phyloP scores from a whole-genome alignment of 1,140 invertebrate genomes.

The Aradophagus sp. region DNA sequence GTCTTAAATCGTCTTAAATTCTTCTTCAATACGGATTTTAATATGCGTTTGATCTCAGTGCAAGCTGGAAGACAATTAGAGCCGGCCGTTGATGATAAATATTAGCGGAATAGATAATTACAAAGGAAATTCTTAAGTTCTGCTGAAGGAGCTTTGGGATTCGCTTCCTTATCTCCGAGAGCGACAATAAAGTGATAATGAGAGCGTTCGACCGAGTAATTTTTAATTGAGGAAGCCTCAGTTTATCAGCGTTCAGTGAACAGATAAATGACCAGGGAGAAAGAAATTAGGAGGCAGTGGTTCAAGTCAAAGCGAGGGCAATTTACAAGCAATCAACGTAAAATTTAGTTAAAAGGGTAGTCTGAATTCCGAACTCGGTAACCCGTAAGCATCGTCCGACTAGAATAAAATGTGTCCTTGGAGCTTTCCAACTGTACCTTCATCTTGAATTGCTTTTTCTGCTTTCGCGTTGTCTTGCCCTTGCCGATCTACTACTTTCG shows the following conservation, averaged over 20 bases:
- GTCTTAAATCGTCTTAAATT: too few species aligned
- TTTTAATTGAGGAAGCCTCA: constrained; percentile 45
- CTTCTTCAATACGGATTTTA: too few species aligned
- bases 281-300: constrained; percentile 14
- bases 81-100: constrained; percentile 10
- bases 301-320: constrained; percentile 60
- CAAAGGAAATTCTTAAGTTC: constrained; percentile 32
- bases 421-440: too few species aligned
- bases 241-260: constrained; percentile 47
- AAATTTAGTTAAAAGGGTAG: constrained; percentile 64
- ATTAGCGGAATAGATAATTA: constrained; percentile 23
- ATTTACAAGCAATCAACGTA: constrained; percentile 69
- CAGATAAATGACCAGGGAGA: constrained; percentile 49
- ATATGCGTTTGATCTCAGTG: too few species aligned
- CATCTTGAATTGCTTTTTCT: too few species aligned
- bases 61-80: too few species aligned
- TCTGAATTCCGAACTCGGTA: constrained; percentile 61
- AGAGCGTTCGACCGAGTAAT: constrained; percentile 42
- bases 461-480: too few species aligned
- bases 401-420: constrained; percentile 62
- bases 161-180: constrained; percentile 42
- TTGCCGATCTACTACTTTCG: too few species aligned
- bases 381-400: constrained; percentile 65
- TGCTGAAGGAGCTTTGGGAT: constrained; percentile 1
- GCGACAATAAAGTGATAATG: constrained; percentile 44